Conservation (phyloP, 2,888 invertebrate species). For the Cataglyphis livida region DNA sequence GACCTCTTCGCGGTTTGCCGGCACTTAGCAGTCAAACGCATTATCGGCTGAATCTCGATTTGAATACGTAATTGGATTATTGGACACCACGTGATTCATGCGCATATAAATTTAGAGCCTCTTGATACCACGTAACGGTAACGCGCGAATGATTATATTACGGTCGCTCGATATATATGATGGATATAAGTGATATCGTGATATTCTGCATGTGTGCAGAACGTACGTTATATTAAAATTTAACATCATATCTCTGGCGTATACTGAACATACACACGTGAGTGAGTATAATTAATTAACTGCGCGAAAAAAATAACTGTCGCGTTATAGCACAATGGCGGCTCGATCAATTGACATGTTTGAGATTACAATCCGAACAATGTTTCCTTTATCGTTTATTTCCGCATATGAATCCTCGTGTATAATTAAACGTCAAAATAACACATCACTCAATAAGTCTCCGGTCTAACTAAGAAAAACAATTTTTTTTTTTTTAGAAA, state of each 20-base stretch:
- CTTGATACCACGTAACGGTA: constrained; percentile 18
- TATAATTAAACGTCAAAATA: background rate
- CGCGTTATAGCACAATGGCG: background rate
- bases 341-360: constrained; percentile 18
- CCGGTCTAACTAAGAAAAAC: too few species aligned
- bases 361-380: background rate
- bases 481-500: too few species aligned
- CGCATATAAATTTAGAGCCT: constrained; percentile 27
- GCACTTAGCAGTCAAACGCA: background rate
- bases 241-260: background rate
- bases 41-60: constrained; percentile 20
- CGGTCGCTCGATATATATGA: background rate
- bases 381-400: background rate
- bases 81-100: constrained; percentile 13
- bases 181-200: background rate
- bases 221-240: constrained; percentile 15
- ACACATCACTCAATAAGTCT: too few species aligned
- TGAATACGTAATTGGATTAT: constrained; percentile 34
- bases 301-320: background rate
- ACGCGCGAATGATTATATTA: constrained; percentile 38
- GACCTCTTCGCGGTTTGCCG: background rate
- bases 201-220: background rate
- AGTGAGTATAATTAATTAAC: constrained; percentile 14
- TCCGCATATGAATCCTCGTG: background rate
- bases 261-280: background rate